Evolutionary conservation across 1,140 invertebrate species (phyloP), one percentile per base, ranked within the genome.

Genomic region (Drosophila nigromelanica): DNA sequence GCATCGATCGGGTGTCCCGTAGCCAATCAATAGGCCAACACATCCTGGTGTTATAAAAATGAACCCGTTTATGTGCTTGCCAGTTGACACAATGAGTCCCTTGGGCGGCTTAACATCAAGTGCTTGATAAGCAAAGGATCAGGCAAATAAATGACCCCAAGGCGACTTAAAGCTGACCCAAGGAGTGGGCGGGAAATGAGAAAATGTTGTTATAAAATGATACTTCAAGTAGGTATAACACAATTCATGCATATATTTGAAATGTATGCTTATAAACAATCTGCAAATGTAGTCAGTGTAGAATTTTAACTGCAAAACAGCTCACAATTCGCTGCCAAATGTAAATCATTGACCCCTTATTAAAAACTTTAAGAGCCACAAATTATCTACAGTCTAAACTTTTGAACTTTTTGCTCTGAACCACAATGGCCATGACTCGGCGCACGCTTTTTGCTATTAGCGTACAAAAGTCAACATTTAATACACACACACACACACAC

Each of bases 261-360:
- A 37, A 48, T 14, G 1, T 18, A 10, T 18, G 6, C 21, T 30
- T n/a, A n/a, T n/a, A n/a, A n/a, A 54, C 52, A 64, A 63, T 51
- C 52, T 35, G 67, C 42, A 71, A 70, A 51, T 70, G 42, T 24
- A 66, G 10, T 50, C 51, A 5, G 24, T 47, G 8, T 12, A 40
- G 24, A 14, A 48, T 30, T 42, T 27, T 6, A 4, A 45, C 66
- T 58, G 35, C 67, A 70, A 62, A 62, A 27, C 50, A 64, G 18
- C 51, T 51, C 12, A 58, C 63, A 73, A 72, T 73, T 86, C 51
- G 42, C 58, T 45, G 69, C 63, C 62, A 73, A 89, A 87, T 87
- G 78, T 87, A 87, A 89, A 82, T 81, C 83, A 89, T 79, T 87
- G 82, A 87, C 82, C 78, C 78, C 82, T 82, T 89, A 89, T 87